Conservation (phyloP, 2,888 invertebrate species). For the Muscina levida region DNA sequence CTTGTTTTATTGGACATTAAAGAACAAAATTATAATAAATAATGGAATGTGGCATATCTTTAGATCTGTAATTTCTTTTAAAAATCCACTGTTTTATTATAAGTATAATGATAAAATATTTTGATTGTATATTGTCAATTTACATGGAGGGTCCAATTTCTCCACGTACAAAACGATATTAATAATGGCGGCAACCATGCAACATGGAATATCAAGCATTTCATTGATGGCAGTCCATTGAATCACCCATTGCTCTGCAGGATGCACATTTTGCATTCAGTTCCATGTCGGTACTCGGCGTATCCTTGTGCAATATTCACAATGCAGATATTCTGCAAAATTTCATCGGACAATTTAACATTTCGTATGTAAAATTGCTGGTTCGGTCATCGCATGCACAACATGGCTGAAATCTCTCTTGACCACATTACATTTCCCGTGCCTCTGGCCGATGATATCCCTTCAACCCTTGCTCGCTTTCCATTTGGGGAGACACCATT, state of each 20-base stretch:
- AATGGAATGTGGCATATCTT: no score
- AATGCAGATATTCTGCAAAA: slow-evolving; percentile 65
- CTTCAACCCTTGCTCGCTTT: slow-evolving; percentile 13
- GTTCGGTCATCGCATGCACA: slow-evolving; percentile 60
- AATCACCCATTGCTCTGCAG: slow-evolving; percentile 47
- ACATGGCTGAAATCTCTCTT: slow-evolving; percentile 46
- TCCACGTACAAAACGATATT: no score
- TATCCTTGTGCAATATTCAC: slow-evolving; percentile 42
- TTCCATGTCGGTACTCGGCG: neutral
- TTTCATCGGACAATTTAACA: slow-evolving; percentile 66
- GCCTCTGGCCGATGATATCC: slow-evolving; percentile 1
- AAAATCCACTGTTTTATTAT: no score
- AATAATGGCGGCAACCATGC: no score
- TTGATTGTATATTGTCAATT: no score
- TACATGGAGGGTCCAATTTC: no score
- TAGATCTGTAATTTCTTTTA: no score
- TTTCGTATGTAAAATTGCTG: slow-evolving; percentile 67
- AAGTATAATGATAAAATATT: no score
- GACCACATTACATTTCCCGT: slow-evolving; percentile 52
- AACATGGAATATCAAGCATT: no score
- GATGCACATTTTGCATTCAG: slow-evolving; percentile 62
- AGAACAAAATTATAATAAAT: no score
- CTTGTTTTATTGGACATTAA: no score
- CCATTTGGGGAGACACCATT: neutral
- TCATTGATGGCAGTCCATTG: no score